phyloP scores from a whole-genome alignment of 1,140 invertebrate species.

The Apocrypta bakeri region DNA sequence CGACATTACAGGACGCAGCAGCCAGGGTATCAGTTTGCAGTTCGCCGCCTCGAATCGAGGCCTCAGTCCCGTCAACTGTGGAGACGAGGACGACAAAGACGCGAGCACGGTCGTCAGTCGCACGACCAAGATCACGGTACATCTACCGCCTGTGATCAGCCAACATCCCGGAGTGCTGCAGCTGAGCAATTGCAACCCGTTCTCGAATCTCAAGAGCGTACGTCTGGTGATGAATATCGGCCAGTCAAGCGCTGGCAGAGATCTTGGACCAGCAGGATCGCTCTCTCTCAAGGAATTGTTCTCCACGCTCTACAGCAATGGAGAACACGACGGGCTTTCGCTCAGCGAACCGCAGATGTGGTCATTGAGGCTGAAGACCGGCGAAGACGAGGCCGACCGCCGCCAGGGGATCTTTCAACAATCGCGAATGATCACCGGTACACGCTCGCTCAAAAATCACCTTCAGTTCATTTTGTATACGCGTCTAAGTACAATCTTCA shows the following conservation, averaged over 20 bases:
- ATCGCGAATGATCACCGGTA: slow-evolving; percentile 43
- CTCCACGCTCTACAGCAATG: slow-evolving; percentile 20
- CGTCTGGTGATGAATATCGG: slow-evolving; percentile 54
- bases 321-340: not conserved
- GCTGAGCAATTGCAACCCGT: slow-evolving; percentile 44
- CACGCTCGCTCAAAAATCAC: not conserved
- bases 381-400: not conserved
- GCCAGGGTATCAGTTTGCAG: slow-evolving; percentile 23
- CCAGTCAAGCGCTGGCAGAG: not conserved
- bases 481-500: too few species aligned
- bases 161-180: slow-evolving; percentile 47
- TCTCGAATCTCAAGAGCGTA: slow-evolving; percentile 57
- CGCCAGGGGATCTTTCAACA: not conserved
- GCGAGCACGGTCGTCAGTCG: slow-evolving; percentile 52
- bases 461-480: too few species aligned
- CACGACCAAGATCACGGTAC: slow-evolving; percentile 61
- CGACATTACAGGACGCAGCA: slow-evolving; percentile 28
- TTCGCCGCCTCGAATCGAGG: slow-evolving; percentile 38
- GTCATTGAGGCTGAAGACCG: slow-evolving; percentile 26
- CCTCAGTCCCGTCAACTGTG: slow-evolving; percentile 11
- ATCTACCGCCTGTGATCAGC: slow-evolving; percentile 51
- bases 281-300: slow-evolving; percentile 10
- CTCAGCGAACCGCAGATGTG: not conserved
- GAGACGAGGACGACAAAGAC: slow-evolving; percentile 15
- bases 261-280: not conserved